Conservation (phyloP, 2,113 vertebrate species). For the Apodemus speciosus region DNA sequence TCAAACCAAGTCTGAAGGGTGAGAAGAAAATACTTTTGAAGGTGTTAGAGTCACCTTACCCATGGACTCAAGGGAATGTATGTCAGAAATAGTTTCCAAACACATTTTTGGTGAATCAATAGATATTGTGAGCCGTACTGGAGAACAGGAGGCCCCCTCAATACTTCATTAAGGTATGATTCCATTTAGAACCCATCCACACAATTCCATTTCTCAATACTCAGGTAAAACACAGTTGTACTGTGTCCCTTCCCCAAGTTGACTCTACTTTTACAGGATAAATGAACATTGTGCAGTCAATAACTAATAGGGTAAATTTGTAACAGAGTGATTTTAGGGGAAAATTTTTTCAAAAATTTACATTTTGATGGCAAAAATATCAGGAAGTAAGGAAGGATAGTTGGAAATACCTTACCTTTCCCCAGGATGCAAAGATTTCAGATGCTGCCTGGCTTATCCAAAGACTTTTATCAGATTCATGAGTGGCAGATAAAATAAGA, state of each 20-base stretch:
- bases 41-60: not conserved
- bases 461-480: not conserved
- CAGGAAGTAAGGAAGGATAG: not conserved
- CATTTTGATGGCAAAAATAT: not conserved
- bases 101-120: not conserved
- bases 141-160: not conserved
- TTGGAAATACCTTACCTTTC: not conserved
- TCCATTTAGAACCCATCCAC: not conserved
- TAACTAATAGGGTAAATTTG: not conserved
- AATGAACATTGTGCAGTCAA: not conserved
- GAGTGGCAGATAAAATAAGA: not conserved
- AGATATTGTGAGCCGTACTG: not conserved
- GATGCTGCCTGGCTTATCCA: not conserved
- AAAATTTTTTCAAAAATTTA: not conserved
- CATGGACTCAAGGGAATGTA: not conserved
- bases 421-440: not conserved
- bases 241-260: not conserved
- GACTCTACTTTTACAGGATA: not conserved
- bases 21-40: not conserved
- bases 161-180: not conserved
- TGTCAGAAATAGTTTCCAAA: not conserved
- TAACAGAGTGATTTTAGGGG: not conserved
- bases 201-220: not conserved
- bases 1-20: not conserved
- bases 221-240: not conserved